Evolutionary conservation across 1,140 invertebrate genomes (phyloP).

Genomic region (Pemphigus obesinymphae): DNA sequence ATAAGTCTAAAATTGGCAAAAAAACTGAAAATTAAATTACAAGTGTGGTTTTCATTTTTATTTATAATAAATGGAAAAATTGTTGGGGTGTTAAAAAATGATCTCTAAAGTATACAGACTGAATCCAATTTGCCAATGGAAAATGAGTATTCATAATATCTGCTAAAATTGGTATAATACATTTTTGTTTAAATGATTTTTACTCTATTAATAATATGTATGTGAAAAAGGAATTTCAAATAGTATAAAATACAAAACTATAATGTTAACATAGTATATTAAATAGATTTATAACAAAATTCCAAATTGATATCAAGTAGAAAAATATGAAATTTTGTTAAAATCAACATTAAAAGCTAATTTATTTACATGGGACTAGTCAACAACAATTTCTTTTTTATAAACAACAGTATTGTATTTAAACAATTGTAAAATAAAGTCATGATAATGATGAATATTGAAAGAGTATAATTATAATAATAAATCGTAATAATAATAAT

Average conservation of each 20-base stretch:
- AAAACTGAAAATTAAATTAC: no score
- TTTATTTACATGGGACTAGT: constrained; percentile 19
- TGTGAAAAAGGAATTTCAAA: background rate
- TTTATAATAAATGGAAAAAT: no score
- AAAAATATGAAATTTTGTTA: background rate
- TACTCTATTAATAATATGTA: no score
- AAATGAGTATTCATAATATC: no score
- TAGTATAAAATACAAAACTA: background rate
- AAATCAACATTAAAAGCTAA: background rate
- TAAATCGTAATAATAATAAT: background rate
- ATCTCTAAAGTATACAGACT: no score
- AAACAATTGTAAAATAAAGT: background rate
- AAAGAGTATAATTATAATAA: background rate
- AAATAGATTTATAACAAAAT: background rate
- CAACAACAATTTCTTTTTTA: background rate
- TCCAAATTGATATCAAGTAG: background rate
- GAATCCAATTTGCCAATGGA: no score
- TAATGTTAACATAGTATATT: background rate
- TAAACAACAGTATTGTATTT: constrained; percentile 1
- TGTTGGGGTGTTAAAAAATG: no score
- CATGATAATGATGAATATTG: background rate
- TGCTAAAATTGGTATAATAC: no score
- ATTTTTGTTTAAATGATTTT: no score
- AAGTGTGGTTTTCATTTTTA: no score
- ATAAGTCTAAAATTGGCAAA: no score